These are phyloP conservation scores for Poecilia velifera DNA, from an alignment of 2,797 vertebrate species.

Conservation along the genomic window DNA sequence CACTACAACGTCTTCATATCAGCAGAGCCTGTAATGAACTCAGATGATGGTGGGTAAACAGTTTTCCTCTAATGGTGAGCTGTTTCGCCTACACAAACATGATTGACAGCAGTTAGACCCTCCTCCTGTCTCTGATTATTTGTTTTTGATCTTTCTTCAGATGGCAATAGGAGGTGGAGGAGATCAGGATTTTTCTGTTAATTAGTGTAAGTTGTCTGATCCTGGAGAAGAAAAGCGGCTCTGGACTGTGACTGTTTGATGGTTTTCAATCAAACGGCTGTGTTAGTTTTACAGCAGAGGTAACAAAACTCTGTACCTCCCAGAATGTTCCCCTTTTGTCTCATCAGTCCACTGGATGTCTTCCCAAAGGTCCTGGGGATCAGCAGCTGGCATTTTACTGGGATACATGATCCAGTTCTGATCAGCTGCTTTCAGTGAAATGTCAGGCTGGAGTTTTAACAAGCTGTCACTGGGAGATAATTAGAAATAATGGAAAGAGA, in stretches of 20 bases:
- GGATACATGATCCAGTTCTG: background rate
- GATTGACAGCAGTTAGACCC: background rate
- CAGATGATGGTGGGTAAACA: too few species aligned
- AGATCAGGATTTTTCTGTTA: too few species aligned
- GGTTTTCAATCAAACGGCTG: background rate
- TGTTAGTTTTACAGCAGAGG: background rate
- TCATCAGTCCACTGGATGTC: background rate
- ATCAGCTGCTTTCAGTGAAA: background rate
- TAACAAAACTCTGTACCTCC: background rate
- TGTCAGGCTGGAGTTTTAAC: background rate
- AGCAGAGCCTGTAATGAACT: too few species aligned
- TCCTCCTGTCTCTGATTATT: background rate
- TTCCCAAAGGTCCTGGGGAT: background rate
- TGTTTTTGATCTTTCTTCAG: too few species aligned
- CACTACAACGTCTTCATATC: too few species aligned
- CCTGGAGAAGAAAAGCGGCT: background rate
- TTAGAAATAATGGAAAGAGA: conserved; percentile 6
- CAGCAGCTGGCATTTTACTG: background rate
- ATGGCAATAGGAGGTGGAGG: too few species aligned
- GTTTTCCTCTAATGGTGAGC: too few species aligned
- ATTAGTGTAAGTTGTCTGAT: background rate
- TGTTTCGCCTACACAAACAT: background rate
- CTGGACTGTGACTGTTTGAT: background rate
- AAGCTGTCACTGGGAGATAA: conserved; percentile 2
- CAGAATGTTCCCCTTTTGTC: background rate